A percentile compares a stretch with the other conserved stretches of the same genome.
phyloP scores from a whole-genome alignment of 2,797 vertebrate species.

The Menidia menidia region DNA sequence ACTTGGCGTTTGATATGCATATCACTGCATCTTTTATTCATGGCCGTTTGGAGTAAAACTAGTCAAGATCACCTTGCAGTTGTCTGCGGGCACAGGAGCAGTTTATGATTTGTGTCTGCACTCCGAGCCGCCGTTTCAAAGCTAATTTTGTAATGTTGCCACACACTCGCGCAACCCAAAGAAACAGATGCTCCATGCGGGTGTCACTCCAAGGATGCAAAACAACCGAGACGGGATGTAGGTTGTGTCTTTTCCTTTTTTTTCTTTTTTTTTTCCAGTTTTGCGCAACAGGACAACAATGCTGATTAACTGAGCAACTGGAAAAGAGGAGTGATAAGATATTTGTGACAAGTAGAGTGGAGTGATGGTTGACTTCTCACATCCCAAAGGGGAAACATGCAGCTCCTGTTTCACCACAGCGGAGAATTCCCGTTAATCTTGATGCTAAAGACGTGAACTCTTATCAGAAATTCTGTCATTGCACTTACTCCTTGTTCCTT shows the following conservation, averaged over 20 bases:
- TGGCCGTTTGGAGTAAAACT: slow-evolving; percentile 64
- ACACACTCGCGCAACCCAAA: slow-evolving; percentile 49
- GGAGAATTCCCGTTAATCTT: background rate
- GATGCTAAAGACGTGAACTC: slow-evolving; percentile 58
- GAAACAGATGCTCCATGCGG: slow-evolving; percentile 72
- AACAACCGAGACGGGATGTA: slow-evolving; percentile 51
- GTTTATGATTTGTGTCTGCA: slow-evolving; percentile 22
- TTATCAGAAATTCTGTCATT: slow-evolving; percentile 62
- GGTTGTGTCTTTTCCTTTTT: slow-evolving; percentile 17
- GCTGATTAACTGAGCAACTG: slow-evolving; percentile 73
- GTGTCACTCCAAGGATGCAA: slow-evolving; percentile 54
- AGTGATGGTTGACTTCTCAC: slow-evolving; percentile 45
- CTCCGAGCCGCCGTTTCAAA: slow-evolving; percentile 59
- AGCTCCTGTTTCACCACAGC: slow-evolving; percentile 48
- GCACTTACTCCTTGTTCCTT: slow-evolving; percentile 43
- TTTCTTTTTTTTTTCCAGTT: background rate
- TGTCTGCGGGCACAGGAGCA: slow-evolving; percentile 44
- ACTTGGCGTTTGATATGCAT: slow-evolving; percentile 80
- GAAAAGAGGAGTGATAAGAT: slow-evolving; percentile 54
- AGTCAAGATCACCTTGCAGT: slow-evolving; percentile 64
- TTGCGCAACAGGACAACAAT: slow-evolving; percentile 48
- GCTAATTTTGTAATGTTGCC: slow-evolving; percentile 42
- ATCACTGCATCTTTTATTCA: slow-evolving; percentile 85
- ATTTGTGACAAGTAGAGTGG: slow-evolving; percentile 33
- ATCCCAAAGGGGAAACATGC: slow-evolving; percentile 48